Conservation (phyloP, 2,888 invertebrate species). For the Diplazon laetatorius region DNA sequence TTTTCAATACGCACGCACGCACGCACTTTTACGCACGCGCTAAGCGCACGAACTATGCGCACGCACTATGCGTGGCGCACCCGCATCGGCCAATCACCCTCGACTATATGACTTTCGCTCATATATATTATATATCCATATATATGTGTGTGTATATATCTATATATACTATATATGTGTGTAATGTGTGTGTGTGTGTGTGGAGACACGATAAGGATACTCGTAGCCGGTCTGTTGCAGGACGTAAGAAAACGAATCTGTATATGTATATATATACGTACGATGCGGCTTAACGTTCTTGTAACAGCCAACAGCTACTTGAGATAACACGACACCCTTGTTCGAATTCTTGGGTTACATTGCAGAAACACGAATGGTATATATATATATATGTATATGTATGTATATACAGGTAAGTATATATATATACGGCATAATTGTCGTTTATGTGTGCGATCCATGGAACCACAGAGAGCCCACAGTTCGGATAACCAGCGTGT, state of each 20-base stretch:
- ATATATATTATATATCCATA: constrained; percentile 1
- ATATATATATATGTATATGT: background rate
- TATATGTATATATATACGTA: background rate
- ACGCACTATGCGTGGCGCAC: background rate
- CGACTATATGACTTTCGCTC: constrained; percentile 24
- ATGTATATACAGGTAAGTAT: background rate
- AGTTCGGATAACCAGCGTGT: background rate
- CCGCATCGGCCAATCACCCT: constrained; percentile 29
- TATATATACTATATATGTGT: no score
- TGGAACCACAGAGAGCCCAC: no score
- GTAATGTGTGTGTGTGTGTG: no score
- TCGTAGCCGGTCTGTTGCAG: background rate
- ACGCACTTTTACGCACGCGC: no score
- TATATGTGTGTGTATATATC: no score
- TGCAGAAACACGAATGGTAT: no score
- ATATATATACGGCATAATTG: no score
- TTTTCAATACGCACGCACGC: constrained; percentile 27
- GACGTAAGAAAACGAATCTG: constrained; percentile 27
- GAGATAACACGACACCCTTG: constrained; percentile 38
- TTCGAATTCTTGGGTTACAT: constrained; percentile 15
- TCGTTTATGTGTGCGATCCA: no score
- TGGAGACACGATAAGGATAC: constrained; percentile 1
- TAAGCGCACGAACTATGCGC: no score
- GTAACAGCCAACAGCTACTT: constrained; percentile 27
- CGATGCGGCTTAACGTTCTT: constrained; percentile 1